phyloP scores from a whole-genome alignment of 1,140 invertebrate species.

The Pachyrhynchus sulphureomaculatus region DNA sequence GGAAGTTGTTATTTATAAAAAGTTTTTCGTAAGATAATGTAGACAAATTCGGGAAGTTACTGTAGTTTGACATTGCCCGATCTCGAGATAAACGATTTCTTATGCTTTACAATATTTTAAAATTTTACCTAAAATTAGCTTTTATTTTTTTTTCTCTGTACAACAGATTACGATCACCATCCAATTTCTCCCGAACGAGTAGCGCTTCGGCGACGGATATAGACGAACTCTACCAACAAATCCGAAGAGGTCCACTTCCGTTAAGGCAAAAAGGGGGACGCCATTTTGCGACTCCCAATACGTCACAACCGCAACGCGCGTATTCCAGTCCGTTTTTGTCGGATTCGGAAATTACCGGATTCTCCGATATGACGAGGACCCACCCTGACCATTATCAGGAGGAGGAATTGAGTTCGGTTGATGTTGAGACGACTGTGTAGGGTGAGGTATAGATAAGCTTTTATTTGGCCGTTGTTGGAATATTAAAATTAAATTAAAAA shows the following conservation, averaged over 20 bases:
- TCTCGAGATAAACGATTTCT: too few relatives aligned
- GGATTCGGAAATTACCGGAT: slow-evolving; percentile 45
- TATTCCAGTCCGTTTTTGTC: slow-evolving; percentile 44
- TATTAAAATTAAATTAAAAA: too few relatives aligned
- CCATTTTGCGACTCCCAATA: background rate
- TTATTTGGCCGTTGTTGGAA: background rate
- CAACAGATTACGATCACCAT: slow-evolving; percentile 17
- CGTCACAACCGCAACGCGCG: slow-evolving; percentile 8
- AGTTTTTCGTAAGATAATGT: too few relatives aligned
- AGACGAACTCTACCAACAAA: slow-evolving; percentile 61
- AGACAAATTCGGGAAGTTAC: too few relatives aligned
- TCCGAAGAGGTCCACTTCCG: slow-evolving; percentile 47
- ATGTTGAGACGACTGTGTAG: slow-evolving; percentile 47
- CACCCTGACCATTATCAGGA: background rate
- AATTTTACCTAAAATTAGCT: too few relatives aligned
- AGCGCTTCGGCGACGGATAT: slow-evolving; percentile 56
- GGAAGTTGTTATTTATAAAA: too few relatives aligned
- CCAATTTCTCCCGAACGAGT: slow-evolving; percentile 39
- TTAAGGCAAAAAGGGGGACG: slow-evolving; percentile 7
- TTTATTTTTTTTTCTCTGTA: too few relatives aligned
- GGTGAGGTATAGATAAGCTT: slow-evolving; percentile 2
- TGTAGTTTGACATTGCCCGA: too few relatives aligned
- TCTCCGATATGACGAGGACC: background rate
- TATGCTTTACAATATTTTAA: too few relatives aligned
- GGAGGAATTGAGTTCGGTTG: slow-evolving; percentile 28